Base-by-base conservation (phyloP, 2,797 vertebrate genomes). In the Malurus splendens region DNA sequence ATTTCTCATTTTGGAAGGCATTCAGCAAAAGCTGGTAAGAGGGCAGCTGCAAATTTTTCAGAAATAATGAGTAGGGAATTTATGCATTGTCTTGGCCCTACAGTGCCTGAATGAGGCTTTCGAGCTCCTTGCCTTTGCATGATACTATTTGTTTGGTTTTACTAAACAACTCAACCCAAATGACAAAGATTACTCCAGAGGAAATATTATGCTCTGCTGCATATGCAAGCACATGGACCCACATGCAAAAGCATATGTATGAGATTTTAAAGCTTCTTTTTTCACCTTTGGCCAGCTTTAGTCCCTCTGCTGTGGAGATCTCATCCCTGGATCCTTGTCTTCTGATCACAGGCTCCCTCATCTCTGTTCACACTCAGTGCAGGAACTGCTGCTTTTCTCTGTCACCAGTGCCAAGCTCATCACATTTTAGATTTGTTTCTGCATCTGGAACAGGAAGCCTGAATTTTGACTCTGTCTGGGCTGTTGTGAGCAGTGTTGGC, bases 21-120 rank as follows among this genome's bases (percentile, higher is more conserved):
- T 71, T 74, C 61, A 89, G 38, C 38, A 60, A 62, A 80, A 77
- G 10, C 27, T 32, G 20, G 42, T 71, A 86, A 84, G 55, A 88
- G 39, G 45, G 41, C 20, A 79, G 56, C 15, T n/a, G 50, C 7
- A 89, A 56, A 30, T 55, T 72, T 80, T 86, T 80, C 55, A 80
- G 66, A 87, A 91, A 85, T 91, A 92, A 74, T 65, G 22, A 87
- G 48, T 3, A 47, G 39, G 51, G 27, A 87, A 75, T 85, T 54
- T 67, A 44, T 75, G 30, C n/a, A 25, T 44, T 70, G 7, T 38
- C 28, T 82, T n/a, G 59, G 12, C 18, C 8, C 16, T 76, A 2
- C 2, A 2, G 14, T 57, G 13, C 23, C 27, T 61, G 56, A 76
- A 57, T 42, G 17, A 70, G 6, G 3, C 5, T 76, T 90, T 41